phyloP scores from a whole-genome alignment of 2,797 vertebrate species.

The Sciaenops ocellatus region DNA sequence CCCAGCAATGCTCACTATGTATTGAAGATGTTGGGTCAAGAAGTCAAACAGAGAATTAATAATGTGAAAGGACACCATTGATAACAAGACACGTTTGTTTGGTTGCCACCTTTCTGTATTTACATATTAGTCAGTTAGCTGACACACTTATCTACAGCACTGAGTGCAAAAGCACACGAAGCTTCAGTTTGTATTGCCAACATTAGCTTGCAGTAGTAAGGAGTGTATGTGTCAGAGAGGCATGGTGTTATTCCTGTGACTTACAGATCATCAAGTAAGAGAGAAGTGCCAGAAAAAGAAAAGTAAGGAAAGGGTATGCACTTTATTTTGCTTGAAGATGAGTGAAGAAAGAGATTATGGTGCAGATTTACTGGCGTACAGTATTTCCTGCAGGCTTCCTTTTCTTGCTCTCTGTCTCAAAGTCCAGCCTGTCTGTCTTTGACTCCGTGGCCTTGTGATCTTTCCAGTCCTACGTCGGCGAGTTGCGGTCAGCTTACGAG shows the following conservation, averaged over 20 bases:
- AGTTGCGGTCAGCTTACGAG: slow-evolving; percentile 28
- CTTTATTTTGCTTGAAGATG: neutral
- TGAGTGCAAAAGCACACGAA: slow-evolving; percentile 2
- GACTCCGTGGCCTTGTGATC: slow-evolving; percentile 11
- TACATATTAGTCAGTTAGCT: slow-evolving; percentile 33
- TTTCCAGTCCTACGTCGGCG: slow-evolving; percentile 16
- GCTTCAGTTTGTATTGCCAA: slow-evolving; percentile 23
- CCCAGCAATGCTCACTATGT: neutral
- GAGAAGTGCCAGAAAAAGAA: slow-evolving; percentile 3
- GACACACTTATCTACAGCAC: slow-evolving; percentile 5
- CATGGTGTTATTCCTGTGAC: slow-evolving; percentile 31
- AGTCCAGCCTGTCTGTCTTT: neutral
- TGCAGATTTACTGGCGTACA: neutral
- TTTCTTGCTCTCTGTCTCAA: neutral
- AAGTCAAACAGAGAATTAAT: neutral
- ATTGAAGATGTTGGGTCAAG: neutral
- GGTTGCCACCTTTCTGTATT: slow-evolving; percentile 8
- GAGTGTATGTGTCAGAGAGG: slow-evolving; percentile 47
- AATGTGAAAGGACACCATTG: neutral
- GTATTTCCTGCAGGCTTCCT: neutral
- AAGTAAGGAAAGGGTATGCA: neutral
- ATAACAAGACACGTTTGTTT: neutral
- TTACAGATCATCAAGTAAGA: slow-evolving; percentile 27
- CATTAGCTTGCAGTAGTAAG: slow-evolving; percentile 23
- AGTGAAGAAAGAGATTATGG: neutral